phyloP scores from a whole-genome alignment of 92 coral and sea anemone species.

The Zoanthus gigantus region DNA sequence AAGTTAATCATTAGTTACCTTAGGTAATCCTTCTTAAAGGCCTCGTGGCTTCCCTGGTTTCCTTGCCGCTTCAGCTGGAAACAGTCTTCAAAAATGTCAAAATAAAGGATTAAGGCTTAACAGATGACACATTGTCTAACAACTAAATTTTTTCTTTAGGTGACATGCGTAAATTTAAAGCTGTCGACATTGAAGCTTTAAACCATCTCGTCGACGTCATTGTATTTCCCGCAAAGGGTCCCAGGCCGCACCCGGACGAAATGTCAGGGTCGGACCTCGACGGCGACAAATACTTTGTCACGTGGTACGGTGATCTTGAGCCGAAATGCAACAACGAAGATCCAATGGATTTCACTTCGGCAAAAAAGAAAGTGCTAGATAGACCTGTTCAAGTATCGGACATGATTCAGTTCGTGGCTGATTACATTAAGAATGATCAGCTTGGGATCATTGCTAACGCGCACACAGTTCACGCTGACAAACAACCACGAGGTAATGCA shows the following conservation, averaged over 20 bases:
- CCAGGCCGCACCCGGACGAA: slow-evolving; percentile 93
- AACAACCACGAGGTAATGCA: slow-evolving; percentile 66
- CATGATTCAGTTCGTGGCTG: slow-evolving; percentile 93
- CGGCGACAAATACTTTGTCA: slow-evolving; percentile 94
- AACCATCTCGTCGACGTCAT: slow-evolving; percentile 91
- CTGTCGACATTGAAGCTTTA: slow-evolving; percentile 79
- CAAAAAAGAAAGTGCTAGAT: slow-evolving; percentile 66
- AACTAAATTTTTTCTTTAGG: slow-evolving; percentile 49
- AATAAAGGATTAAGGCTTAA: neutral
- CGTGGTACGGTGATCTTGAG: slow-evolving; percentile 79
- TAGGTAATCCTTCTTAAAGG: no score
- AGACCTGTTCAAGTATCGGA: slow-evolving; percentile 79
- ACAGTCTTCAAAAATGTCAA: no score
- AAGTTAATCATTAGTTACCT: no score
- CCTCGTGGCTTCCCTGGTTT: no score
- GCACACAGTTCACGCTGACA: slow-evolving; percentile 91
- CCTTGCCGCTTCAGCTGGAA: no score
- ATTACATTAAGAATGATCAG: slow-evolving; percentile 89
- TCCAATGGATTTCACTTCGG: slow-evolving; percentile 94
- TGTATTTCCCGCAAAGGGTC: slow-evolving; percentile 93
- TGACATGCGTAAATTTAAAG: slow-evolving; percentile 91
- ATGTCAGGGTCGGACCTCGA: slow-evolving; percentile 98
- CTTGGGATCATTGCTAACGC: slow-evolving; percentile 95
- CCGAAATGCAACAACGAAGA: slow-evolving; percentile 70
- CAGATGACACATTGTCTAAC: neutral